Percentiles rank a stretch among this genome's conserved stretches.
Evolutionary conservation across 2,113 vertebrate species (phyloP).

Genomic region (Vulpes ferrilata): DNA sequence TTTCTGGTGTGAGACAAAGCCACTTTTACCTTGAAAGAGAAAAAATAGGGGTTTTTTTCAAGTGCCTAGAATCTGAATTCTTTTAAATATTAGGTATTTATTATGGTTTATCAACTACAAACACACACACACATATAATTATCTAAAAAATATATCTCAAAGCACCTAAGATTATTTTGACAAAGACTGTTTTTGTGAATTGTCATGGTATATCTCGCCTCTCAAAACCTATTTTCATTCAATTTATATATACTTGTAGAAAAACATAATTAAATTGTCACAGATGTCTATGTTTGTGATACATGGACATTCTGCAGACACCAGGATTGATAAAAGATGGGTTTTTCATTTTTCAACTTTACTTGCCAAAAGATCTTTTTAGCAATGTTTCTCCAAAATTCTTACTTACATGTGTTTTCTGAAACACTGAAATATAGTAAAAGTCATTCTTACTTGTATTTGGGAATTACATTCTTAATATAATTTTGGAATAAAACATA

Average conservation of each 20-base stretch:
- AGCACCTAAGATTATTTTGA: slow-evolving; percentile 16
- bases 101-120: neutral
- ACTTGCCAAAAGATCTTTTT: neutral
- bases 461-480: neutral
- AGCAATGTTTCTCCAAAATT: neutral
- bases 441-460: neutral
- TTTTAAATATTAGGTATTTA: slow-evolving; percentile 44
- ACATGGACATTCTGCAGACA: neutral
- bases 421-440: neutral
- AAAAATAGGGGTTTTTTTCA: neutral
- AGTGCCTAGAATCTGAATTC: neutral
- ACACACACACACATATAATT: neutral
- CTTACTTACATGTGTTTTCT: neutral
- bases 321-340: neutral
- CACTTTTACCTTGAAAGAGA: neutral
- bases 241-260: neutral
- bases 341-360: slow-evolving; percentile 7
- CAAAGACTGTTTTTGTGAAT: neutral
- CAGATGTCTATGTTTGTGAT: neutral
- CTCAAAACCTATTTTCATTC: neutral
- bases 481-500: neutral
- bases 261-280: neutral
- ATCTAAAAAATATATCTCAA: neutral
- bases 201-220: neutral
- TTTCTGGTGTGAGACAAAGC: slow-evolving; percentile 22